A percentile compares a stretch with the other conserved stretches of the same genome.
These are phyloP conservation scores for Enoplosus armatus DNA, from an alignment of 2,797 vertebrate species.

Conservation along the genomic window DNA sequence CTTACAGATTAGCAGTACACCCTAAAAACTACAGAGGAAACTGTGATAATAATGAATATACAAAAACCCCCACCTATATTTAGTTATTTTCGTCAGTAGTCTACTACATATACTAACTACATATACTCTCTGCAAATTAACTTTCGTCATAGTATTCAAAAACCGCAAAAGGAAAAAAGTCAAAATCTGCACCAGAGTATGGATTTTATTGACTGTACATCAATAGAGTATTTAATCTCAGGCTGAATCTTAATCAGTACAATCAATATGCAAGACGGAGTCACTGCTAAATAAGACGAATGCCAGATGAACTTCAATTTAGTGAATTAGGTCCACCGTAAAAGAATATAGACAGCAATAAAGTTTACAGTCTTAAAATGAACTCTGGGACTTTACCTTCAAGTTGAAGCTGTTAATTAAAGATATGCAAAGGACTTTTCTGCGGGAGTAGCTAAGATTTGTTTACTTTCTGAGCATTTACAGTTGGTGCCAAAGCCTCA, in stretches of 20 bases:
- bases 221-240: constrained; percentile 12
- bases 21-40: not conserved
- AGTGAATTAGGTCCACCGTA: constrained; percentile 39
- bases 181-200: not conserved
- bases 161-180: not conserved
- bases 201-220: constrained; percentile 1
- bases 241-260: constrained; percentile 3
- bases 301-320: constrained; percentile 16
- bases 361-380: constrained; percentile 60
- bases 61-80: not conserved
- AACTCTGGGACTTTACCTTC: constrained; percentile 50
- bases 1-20: not conserved
- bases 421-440: constrained; percentile 50
- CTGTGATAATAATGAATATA: not conserved
- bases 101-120: not conserved
- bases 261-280: not conserved
- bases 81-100: not conserved
- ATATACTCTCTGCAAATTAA: not conserved
- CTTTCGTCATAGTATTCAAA: not conserved
- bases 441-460: constrained; percentile 38
- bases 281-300: constrained; percentile 22
- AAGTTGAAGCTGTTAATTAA: constrained; percentile 54
- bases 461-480: constrained; percentile 42
- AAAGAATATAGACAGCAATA: constrained; percentile 48
- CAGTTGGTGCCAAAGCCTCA: constrained; percentile 33